Conservation (phyloP, 2,888 invertebrate genomes). For the Oscheius sp. region DNA sequence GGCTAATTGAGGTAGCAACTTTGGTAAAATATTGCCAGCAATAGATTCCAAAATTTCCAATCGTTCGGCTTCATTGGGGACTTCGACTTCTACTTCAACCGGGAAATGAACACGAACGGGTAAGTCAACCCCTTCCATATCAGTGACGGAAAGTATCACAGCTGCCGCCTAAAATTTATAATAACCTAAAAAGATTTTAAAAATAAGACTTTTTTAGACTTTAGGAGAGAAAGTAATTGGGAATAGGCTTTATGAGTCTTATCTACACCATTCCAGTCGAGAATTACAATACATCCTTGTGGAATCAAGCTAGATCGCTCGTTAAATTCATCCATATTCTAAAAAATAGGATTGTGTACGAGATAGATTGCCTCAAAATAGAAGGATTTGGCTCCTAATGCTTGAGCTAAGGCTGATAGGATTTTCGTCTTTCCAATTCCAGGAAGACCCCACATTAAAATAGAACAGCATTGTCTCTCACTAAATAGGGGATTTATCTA, state of each 20-base stretch:
- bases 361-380: slow-evolving; percentile 27
- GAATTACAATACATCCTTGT: slow-evolving; percentile 26
- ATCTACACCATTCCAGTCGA: slow-evolving; percentile 39
- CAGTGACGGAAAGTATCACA: slow-evolving; percentile 49
- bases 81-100: slow-evolving; percentile 50
- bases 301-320: slow-evolving; percentile 19
- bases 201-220: slow-evolving; percentile 33
- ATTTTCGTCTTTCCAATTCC: slow-evolving; percentile 61
- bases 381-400: slow-evolving; percentile 33
- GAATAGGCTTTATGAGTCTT: slow-evolving; percentile 37
- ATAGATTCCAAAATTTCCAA: slow-evolving; percentile 41
- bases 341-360: not conserved
- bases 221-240: slow-evolving; percentile 24
- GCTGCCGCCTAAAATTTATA: slow-evolving; percentile 19
- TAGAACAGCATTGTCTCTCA: slow-evolving; percentile 43
- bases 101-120: slow-evolving; percentile 58
- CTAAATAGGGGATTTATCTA: slow-evolving; percentile 21
- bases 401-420: slow-evolving; percentile 41
- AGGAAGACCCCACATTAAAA: slow-evolving; percentile 61
- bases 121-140: slow-evolving; percentile 51
- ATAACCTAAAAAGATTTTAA: not conserved
- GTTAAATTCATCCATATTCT: slow-evolving; percentile 31
- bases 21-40: not conserved
- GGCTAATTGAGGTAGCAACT: slow-evolving; percentile 27
- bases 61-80: slow-evolving; percentile 50